phyloP scores from a whole-genome alignment of 2,113 vertebrate species.

The Hydrochoerus hydrochaeris region DNA sequence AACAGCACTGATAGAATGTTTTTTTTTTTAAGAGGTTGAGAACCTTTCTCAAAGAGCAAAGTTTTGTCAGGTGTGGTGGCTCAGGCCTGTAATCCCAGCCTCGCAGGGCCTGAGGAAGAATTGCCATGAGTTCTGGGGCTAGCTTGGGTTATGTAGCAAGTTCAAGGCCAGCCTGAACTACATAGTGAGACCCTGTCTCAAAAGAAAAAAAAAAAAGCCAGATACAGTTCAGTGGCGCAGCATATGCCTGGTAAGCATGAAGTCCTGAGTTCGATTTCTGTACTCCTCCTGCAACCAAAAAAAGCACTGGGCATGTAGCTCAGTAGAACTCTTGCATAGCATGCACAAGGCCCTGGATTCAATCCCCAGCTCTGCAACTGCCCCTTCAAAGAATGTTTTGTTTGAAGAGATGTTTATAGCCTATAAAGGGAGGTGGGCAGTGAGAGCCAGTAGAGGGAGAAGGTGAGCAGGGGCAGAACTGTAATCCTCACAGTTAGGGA shows the following conservation, averaged over 20 bases:
- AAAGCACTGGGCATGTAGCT: background rate
- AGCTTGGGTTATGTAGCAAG: background rate
- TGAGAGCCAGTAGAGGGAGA: background rate
- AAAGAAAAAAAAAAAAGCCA: no score
- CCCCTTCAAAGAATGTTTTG: background rate
- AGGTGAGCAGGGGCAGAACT: background rate
- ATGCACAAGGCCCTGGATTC: background rate
- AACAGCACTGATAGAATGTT: background rate
- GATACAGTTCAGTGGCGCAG: no score
- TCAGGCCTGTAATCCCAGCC: background rate
- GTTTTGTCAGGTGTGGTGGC: background rate
- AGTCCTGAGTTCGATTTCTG: no score
- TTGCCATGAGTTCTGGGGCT: background rate
- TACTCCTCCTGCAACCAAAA: no score
- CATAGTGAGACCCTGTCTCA: background rate
- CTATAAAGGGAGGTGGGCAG: background rate
- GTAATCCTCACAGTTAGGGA: background rate
- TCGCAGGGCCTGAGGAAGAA: background rate
- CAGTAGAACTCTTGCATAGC: background rate
- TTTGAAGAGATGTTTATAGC: background rate
- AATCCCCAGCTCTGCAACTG: background rate
- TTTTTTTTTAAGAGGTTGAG: constrained; percentile 29
- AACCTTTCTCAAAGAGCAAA: background rate
- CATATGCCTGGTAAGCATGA: no score
- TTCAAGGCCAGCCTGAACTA: background rate